Percentiles rank a stretch among this genome's conserved stretches.
Conservation (phyloP, 2,888 invertebrate species). For the Caenorhabditis imperialis region DNA sequence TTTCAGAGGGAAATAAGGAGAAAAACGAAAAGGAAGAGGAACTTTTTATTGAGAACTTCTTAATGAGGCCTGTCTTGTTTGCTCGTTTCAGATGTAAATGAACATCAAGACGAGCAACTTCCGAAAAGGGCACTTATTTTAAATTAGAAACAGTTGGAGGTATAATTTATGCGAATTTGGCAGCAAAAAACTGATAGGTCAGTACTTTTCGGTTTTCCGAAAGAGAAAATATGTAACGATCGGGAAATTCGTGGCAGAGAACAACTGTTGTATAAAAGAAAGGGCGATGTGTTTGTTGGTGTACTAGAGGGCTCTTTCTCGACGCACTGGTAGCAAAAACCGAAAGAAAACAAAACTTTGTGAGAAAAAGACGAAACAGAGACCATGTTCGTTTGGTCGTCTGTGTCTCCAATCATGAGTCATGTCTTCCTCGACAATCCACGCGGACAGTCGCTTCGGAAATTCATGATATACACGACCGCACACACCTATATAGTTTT, state of each 20-base stretch:
- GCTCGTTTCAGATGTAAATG: too few species aligned
- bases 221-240: too few species aligned
- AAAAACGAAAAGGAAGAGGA: not conserved
- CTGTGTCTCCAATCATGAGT: too few species aligned
- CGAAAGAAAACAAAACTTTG: conserved; percentile 26
- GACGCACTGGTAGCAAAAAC: conserved; percentile 24
- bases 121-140: too few species aligned
- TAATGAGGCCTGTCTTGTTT: too few species aligned
- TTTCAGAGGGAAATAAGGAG: not conserved
- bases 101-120: too few species aligned
- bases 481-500: conserved; percentile 39
- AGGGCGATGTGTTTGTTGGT: conserved; percentile 10
- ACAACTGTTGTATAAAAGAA: not conserved
- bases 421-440: not conserved
- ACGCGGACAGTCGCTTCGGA: conserved; percentile 12
- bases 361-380: not conserved
- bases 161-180: not conserved
- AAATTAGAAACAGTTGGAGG: not conserved
- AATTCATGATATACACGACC: not conserved
- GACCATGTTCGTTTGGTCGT: too few species aligned
- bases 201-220: too few species aligned
- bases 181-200: not conserved
- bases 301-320: conserved; percentile 20
- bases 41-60: too few species aligned
- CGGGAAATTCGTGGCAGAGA: not conserved